A percentile compares a stretch with the other conserved stretches of the same genome.
Conservation (phyloP, 1,140 invertebrate genomes). For the Apis florea region DNA sequence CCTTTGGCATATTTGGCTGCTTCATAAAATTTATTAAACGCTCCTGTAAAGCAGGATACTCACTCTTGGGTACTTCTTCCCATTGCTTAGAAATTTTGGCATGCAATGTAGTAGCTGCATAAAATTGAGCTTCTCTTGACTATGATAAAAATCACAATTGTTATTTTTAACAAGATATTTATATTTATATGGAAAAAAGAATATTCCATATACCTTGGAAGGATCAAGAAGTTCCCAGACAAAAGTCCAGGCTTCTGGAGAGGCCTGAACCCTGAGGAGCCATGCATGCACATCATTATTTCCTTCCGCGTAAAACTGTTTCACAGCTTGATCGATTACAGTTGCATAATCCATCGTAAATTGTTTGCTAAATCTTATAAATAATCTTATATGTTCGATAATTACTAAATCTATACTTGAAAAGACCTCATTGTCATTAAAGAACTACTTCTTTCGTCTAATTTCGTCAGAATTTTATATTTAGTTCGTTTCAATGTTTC, state of each 20-base stretch:
- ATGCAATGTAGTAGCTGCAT: conserved; percentile 93
- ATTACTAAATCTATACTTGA: background rate
- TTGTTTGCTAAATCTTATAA: background rate
- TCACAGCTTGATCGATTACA: conserved; percentile 79
- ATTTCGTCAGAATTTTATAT: background rate
- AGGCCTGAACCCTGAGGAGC: conserved; percentile 90
- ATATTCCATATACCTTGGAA: conserved; percentile 83
- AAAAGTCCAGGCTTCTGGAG: conserved; percentile 93
- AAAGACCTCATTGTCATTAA: background rate
- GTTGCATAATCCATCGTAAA: conserved; percentile 65
- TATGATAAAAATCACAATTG: conserved; percentile 74
- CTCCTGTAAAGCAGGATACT: conserved; percentile 87
- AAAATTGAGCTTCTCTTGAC: conserved; percentile 94
- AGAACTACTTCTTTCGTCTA: background rate
- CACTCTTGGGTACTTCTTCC: conserved; percentile 89
- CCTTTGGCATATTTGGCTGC: conserved; percentile 87
- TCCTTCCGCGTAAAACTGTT: conserved; percentile 80
- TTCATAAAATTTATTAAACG: conserved; percentile 89
- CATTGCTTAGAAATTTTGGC: conserved; percentile 92
- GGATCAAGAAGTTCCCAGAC: conserved; percentile 91
- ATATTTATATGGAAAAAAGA: background rate
- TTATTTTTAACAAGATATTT: background rate
- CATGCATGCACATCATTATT: conserved; percentile 89
- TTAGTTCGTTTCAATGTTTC: background rate
- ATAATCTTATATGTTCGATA: background rate